Conservation (phyloP, 1,140 invertebrate genomes). For the Sinonovacula constricta region DNA sequence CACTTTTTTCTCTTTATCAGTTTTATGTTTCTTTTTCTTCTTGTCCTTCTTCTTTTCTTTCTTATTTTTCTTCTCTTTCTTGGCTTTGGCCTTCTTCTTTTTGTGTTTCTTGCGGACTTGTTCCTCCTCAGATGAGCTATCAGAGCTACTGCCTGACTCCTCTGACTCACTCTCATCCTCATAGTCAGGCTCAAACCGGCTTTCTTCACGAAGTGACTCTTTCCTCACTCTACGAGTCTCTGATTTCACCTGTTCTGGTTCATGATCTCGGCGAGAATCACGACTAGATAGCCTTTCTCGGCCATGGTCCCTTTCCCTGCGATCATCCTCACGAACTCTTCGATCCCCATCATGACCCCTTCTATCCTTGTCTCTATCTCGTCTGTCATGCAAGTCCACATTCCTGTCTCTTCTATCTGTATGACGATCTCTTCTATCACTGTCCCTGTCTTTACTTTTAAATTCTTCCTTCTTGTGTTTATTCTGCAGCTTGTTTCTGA, state of each 20-base stretch:
- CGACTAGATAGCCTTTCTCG: slow-evolving; percentile 28
- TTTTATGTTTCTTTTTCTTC: slow-evolving; percentile 44
- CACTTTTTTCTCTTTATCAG: slow-evolving; percentile 23
- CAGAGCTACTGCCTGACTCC: slow-evolving; percentile 29
- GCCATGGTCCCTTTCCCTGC: slow-evolving; percentile 11
- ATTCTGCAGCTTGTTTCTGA: slow-evolving; percentile 29
- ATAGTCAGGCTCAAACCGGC: slow-evolving; percentile 36
- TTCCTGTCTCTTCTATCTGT: neutral
- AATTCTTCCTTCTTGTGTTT: slow-evolving; percentile 8
- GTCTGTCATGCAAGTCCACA: too few relatives aligned
- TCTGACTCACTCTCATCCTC: slow-evolving; percentile 35
- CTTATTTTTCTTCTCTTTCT: slow-evolving; percentile 41
- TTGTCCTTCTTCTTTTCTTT: slow-evolving; percentile 45
- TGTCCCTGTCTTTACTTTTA: slow-evolving; percentile 1
- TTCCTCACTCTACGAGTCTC: slow-evolving; percentile 4
- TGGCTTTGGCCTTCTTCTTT: slow-evolving; percentile 39
- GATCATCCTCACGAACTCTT: neutral
- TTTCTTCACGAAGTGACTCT: slow-evolving; percentile 33
- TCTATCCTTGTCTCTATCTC: slow-evolving; percentile 18
- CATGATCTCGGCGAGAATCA: slow-evolving; percentile 26
- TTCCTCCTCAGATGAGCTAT: slow-evolving; percentile 38
- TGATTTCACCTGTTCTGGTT: neutral
- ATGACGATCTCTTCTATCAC: slow-evolving; percentile 4
- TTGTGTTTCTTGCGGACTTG: slow-evolving; percentile 30
- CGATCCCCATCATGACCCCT: neutral